Conservation (phyloP, 2,113 vertebrate genomes). For the Rhinopomastus cyanomelas region DNA sequence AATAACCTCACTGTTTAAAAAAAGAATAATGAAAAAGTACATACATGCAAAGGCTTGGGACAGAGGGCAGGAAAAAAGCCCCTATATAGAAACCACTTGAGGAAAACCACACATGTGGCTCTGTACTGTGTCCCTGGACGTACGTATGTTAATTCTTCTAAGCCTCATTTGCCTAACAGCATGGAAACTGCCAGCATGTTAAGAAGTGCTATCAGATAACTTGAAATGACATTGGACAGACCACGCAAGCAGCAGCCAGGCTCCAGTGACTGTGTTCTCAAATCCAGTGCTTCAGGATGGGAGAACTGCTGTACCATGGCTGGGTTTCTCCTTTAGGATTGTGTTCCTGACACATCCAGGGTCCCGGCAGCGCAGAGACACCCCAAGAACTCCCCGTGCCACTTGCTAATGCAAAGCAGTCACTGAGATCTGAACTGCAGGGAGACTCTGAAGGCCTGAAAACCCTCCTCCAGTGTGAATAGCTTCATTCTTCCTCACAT, state of each 20-base stretch:
- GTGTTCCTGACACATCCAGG: background rate
- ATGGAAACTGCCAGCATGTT: slow-evolving; percentile 12
- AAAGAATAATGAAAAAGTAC: background rate
- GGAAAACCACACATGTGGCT: background rate
- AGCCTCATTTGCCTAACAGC: slow-evolving; percentile 30
- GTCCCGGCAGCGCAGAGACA: background rate
- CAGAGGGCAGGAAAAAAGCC: background rate
- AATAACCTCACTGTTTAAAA: background rate
- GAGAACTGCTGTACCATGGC: background rate
- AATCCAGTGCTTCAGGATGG: background rate
- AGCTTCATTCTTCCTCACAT: background rate
- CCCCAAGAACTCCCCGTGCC: background rate
- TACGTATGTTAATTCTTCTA: background rate
- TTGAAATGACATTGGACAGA: background rate
- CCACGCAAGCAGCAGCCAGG: background rate
- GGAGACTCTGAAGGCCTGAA: background rate
- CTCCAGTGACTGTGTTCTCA: background rate
- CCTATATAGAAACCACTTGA: background rate
- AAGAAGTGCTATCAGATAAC: slow-evolving; percentile 35
- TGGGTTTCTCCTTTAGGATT: background rate
- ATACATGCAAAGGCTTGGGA: background rate
- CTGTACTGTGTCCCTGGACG: background rate
- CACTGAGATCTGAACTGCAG: background rate
- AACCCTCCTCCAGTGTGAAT: background rate
- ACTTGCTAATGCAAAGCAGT: background rate